Percentiles rank a stretch among this genome's conserved stretches.
Evolutionary conservation across 2,888 invertebrate genomes (phyloP).

Genomic region (Rosalia funebris): DNA sequence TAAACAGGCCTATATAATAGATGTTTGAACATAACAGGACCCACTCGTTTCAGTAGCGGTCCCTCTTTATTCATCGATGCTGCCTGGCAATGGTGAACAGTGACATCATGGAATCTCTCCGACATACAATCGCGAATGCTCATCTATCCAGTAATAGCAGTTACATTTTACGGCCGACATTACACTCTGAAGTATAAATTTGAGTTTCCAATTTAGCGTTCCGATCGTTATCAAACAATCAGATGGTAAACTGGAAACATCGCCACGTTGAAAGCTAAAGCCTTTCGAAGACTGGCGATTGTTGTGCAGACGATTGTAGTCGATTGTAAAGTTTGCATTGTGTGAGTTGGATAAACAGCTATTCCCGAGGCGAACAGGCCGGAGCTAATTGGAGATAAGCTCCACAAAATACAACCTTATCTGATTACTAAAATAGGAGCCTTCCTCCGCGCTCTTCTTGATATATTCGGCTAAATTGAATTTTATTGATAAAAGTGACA

Average conservation of each 20-base stretch:
- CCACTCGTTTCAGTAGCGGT: too few relatives aligned
- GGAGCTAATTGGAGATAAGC: constrained; percentile 32
- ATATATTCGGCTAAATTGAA: constrained; percentile 17
- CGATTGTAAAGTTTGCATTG: constrained; percentile 24
- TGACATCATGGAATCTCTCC: too few relatives aligned
- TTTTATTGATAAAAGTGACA: constrained; percentile 22
- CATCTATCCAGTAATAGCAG: background rate
- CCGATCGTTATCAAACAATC: constrained; percentile 12
- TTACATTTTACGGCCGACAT: background rate
- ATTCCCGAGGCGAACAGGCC: constrained; percentile 22
- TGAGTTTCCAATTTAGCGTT: constrained; percentile 7
- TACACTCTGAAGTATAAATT: constrained; percentile 3
- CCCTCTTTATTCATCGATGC: too few relatives aligned
- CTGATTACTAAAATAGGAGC: constrained; percentile 27
- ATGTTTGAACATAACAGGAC: too few relatives aligned
- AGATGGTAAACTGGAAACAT: constrained; percentile 6
- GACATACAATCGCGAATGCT: background rate
- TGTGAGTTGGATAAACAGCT: constrained; percentile 25
- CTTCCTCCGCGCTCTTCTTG: constrained; percentile 20
- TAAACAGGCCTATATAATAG: too few relatives aligned
- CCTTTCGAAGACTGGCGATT: constrained; percentile 21
- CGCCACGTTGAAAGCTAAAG: constrained; percentile 2
- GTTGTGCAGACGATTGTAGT: constrained; percentile 23
- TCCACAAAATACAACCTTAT: constrained; percentile 25
- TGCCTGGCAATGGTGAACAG: too few relatives aligned